These are phyloP conservation scores for Pongo abelii DNA, from an alignment of 2,113 vertebrate genomes.

Conservation along the genomic window DNA sequence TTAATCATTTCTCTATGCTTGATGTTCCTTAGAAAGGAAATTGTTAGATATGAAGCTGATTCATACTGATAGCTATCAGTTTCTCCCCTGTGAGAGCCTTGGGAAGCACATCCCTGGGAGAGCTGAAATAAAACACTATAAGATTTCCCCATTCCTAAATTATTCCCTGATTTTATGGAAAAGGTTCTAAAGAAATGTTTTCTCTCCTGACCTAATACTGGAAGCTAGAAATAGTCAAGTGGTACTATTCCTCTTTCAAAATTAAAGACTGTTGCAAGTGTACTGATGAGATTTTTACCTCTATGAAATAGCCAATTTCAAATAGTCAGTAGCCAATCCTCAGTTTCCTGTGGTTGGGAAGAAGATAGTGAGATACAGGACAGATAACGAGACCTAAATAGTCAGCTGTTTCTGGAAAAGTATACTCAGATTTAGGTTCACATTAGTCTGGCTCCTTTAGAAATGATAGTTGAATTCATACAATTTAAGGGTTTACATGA, in stretches of 20 bases:
- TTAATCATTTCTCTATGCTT: not conserved
- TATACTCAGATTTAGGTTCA: not conserved
- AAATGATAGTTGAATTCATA: not conserved
- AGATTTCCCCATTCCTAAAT: not conserved
- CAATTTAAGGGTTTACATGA: not conserved
- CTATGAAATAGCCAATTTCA: not conserved
- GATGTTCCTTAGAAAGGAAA: not conserved
- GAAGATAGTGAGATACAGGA: not conserved
- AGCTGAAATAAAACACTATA: not conserved
- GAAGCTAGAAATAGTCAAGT: not conserved
- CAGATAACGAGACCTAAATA: not conserved
- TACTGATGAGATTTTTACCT: not conserved
- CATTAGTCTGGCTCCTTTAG: not conserved
- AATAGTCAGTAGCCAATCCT: not conserved
- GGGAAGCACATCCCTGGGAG: not conserved
- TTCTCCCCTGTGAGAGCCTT: not conserved
- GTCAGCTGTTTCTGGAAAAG: not conserved
- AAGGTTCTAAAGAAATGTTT: not conserved
- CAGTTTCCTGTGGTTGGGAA: not conserved
- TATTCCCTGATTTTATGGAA: not conserved
- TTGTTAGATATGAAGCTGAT: not conserved
- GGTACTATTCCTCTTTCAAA: conserved; percentile 10
- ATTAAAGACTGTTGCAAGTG: not conserved
- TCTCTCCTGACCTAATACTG: not conserved
- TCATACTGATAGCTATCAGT: not conserved